Evolutionary conservation across 1,140 invertebrate genomes (phyloP), one percentile per base, ranked within the genome.

Genomic region (Brachionus calyciflorus): DNA sequence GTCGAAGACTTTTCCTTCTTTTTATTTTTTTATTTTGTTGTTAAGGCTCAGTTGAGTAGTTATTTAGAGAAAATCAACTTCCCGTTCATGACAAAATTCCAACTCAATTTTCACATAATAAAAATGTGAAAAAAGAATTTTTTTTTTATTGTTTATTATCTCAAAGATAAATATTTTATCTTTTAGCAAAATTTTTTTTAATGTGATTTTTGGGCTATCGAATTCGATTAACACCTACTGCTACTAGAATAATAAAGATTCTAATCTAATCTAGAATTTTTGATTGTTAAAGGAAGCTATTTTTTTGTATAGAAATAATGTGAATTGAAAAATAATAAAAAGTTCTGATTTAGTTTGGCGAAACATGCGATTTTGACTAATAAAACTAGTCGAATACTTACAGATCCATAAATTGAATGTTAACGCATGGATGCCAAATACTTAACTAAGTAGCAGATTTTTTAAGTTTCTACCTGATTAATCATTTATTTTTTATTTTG

Each of bases 401-500:
- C n/a, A n/a, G n/a, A n/a, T n/a, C n/a, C 26, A 21, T 14, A 44
- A 26, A 44, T 24, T 14, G 33, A 65, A 65, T 44, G 19, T 65
- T 65, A 65, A 65, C 60, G 60, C 60, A 65, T 65, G 60, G 30
- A 44, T 28, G 60, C 41, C 21, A n/a, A 65, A 14, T 30, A 65
- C 37, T 65, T 9, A 65, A 65, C n/a, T 65, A 65, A 60, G 10
- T 21, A 65, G 19, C 60, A 65, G 60, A 65, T 65, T 65, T 65
- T 65, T 41, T 19, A 44, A 65, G 10, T 41, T 65, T 65, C 60
- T 65, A 65, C 60, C 60, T 65, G 60, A 65, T 44, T 65, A 37
- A 65, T 65, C 40, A 24, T 65, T 12, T 24, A 44, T 65, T 24
- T 41, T 65, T 65, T 24, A 10, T 10, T 65, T 65, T 24, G n/a